Percentiles rank a stretch among this genome's conserved stretches.
phyloP scores from a whole-genome alignment of 1,140 invertebrate genomes.

The Zaprionus capensis region DNA sequence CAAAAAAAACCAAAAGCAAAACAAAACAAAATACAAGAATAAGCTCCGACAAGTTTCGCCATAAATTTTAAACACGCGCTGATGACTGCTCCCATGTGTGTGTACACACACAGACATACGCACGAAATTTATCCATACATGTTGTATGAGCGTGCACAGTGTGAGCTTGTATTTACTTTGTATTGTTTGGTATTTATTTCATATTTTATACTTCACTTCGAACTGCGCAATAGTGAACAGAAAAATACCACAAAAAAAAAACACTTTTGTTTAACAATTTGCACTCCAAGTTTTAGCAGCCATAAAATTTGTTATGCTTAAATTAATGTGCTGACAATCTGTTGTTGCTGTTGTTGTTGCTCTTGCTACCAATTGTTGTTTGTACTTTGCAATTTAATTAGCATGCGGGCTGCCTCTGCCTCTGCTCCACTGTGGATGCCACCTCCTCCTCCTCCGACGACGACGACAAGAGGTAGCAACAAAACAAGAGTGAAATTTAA shows the following conservation, averaged over 20 bases:
- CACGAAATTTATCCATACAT: neutral
- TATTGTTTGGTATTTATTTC: constrained; percentile 34
- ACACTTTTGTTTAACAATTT: constrained; percentile 46
- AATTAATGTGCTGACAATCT: constrained; percentile 47
- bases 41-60: constrained; percentile 44
- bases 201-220: constrained; percentile 24
- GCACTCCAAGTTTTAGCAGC: constrained; percentile 50
- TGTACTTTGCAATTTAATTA: constrained; percentile 52
- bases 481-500: neutral
- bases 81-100: constrained; percentile 37
- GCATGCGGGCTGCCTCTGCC: constrained; percentile 17
- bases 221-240: constrained; percentile 48
- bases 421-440: constrained; percentile 1
- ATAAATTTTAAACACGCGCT: constrained; percentile 63
- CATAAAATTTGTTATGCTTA: constrained; percentile 51
- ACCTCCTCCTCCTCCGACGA: neutral
- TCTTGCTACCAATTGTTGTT: constrained; percentile 20
- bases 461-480: neutral
- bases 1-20: constrained; percentile 9
- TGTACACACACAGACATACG: neutral
- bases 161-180: constrained; percentile 20
- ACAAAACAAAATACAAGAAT: constrained; percentile 12
- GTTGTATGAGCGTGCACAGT: constrained; percentile 3
- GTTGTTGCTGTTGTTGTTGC: constrained; percentile 26
- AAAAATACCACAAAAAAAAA: constrained; percentile 9